Conservation (phyloP, 2,797 vertebrate species). For the Hemitrygon akajei region DNA sequence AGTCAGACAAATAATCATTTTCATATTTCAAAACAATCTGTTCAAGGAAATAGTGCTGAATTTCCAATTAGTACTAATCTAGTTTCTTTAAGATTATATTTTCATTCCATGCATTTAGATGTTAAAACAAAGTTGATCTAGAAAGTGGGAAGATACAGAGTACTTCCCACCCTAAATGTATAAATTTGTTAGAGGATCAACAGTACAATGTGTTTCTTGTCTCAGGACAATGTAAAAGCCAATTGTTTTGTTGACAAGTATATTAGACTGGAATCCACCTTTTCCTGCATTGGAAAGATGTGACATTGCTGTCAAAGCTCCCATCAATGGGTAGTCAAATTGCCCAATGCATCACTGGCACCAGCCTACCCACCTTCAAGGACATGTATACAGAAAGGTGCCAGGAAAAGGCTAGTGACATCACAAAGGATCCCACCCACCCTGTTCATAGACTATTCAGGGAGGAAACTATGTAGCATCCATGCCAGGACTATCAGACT, state of each 20-base stretch:
- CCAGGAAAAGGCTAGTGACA: too few species aligned
- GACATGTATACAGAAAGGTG: too few species aligned
- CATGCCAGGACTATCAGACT: too few species aligned
- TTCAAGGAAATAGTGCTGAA: not conserved
- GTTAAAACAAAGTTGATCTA: not conserved
- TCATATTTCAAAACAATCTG: not conserved
- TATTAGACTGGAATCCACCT: not conserved
- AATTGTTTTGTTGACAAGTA: not conserved
- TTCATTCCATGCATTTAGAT: not conserved
- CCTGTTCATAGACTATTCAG: too few species aligned
- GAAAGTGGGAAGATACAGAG: not conserved
- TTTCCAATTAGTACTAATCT: not conserved
- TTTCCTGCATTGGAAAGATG: not conserved
- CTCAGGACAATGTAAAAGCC: not conserved
- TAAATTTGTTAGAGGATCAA: not conserved
- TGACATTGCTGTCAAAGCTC: not conserved
- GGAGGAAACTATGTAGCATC: too few species aligned
- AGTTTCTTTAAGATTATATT: not conserved
- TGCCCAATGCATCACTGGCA: too few species aligned
- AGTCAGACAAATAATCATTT: not conserved
- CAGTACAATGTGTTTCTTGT: not conserved
- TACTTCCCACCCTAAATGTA: not conserved
- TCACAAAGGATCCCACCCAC: too few species aligned
- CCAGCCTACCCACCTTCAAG: too few species aligned
- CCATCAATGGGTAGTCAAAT: too few species aligned